Evolutionary conservation across 2,113 vertebrate species (phyloP).

Genomic region (Paradoxurus hermaphroditus): DNA sequence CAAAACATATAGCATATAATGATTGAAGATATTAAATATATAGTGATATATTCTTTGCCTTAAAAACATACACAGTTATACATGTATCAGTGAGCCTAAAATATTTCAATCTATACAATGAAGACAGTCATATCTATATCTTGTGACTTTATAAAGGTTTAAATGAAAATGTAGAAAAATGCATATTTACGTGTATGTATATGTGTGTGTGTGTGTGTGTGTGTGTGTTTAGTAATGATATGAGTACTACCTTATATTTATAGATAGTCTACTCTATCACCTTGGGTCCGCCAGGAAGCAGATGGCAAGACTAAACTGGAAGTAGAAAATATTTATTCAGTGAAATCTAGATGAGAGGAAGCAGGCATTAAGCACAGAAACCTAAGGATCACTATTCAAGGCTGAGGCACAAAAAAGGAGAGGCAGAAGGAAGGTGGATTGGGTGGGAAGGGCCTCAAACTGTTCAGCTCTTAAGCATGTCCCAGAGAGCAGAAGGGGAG

Average conservation of each 20-base stretch:
- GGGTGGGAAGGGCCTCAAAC: not conserved
- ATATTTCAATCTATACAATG: not conserved
- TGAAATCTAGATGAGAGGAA: not conserved
- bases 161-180: not conserved
- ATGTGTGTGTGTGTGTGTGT: not conserved
- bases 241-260: not conserved
- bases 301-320: not conserved
- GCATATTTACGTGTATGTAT: not conserved
- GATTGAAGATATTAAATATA: not conserved
- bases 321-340: not conserved
- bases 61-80: not conserved
- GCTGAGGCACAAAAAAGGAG: not conserved
- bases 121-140: not conserved
- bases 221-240: not conserved
- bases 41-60: not conserved
- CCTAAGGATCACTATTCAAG: not conserved
- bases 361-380: not conserved
- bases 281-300: not conserved
- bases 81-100: not conserved
- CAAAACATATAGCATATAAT: not conserved
- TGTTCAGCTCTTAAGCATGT: fast-evolving
- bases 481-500: not conserved
- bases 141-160: not conserved
- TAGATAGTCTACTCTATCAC: not conserved
- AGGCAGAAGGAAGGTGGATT: not conserved